Evolutionary conservation across 2,113 vertebrate species (phyloP).

Genomic region (Thalassoma bifasciatum): DNA sequence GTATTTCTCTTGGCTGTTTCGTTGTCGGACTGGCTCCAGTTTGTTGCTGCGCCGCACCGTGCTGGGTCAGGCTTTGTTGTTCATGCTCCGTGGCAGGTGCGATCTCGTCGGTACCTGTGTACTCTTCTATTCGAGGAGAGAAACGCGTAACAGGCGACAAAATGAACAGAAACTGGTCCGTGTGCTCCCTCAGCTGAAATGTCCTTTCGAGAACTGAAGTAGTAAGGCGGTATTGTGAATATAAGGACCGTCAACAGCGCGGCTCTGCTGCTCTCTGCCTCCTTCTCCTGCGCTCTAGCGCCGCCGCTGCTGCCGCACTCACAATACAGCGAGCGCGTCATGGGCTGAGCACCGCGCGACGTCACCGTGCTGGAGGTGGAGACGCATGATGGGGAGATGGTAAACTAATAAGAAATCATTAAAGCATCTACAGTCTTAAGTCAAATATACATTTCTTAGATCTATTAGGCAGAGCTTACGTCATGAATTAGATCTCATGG

Average conservation of each 20-base stretch:
- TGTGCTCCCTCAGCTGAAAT: background rate
- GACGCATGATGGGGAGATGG: constrained; percentile 11
- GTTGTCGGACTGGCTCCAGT: constrained; percentile 11
- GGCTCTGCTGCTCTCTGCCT: constrained; percentile 18
- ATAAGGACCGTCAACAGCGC: background rate
- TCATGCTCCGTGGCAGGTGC: constrained; percentile 64
- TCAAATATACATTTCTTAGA: too few relatives aligned
- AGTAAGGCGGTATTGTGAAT: background rate
- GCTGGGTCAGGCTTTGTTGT: constrained; percentile 71
- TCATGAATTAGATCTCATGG: too few relatives aligned
- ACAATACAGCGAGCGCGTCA: constrained; percentile 59
- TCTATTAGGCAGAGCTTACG: too few relatives aligned
- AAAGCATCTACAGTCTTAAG: too few relatives aligned
- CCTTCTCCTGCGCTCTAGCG: constrained; percentile 27
- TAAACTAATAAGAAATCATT: background rate
- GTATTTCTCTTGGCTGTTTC: background rate
- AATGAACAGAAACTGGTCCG: background rate
- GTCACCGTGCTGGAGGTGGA: constrained; percentile 62
- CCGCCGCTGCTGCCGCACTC: constrained; percentile 51
- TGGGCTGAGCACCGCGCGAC: constrained; percentile 42
- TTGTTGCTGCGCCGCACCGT: constrained; percentile 5
- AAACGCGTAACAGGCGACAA: background rate
- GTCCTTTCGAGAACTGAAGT: background rate
- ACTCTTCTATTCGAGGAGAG: background rate
- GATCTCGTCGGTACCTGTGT: background rate